Percentiles rank a stretch among this genome's conserved stretches.
phyloP scores from a whole-genome alignment of 2,797 vertebrate genomes.

The Enteromius afrohamiltoni region DNA sequence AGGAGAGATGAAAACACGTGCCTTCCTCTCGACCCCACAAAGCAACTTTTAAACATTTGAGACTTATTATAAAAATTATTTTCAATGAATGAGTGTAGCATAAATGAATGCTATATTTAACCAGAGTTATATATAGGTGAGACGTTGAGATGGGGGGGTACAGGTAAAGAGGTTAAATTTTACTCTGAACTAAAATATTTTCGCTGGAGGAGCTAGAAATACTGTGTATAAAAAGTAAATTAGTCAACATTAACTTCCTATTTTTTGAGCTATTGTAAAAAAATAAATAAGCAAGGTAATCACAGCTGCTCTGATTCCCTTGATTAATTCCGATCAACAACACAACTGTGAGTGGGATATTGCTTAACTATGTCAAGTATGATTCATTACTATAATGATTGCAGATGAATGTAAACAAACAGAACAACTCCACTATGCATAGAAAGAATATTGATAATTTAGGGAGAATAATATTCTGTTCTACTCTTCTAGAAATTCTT shows the following conservation, averaged over 20 bases:
- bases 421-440: background rate
- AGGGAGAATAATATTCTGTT: background rate
- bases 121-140: background rate
- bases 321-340: background rate
- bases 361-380: background rate
- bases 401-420: constrained; percentile 16
- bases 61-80: background rate
- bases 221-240: background rate
- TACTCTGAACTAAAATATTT: background rate
- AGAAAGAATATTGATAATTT: background rate
- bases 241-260: too few species aligned
- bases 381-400: constrained; percentile 6
- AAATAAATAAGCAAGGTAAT: background rate
- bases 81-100: too few species aligned
- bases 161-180: background rate
- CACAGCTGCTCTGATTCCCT: background rate
- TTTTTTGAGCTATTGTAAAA: background rate
- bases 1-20: constrained; percentile 34
- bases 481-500: background rate
- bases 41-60: background rate
- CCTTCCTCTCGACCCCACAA: constrained; percentile 5
- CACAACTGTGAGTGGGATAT: background rate
- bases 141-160: too few species aligned
- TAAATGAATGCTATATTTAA: too few species aligned
- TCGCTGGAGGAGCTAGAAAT: background rate